Evolutionary conservation across 2,888 invertebrate species (phyloP).

Genomic region (Macroteleia sp.): DNA sequence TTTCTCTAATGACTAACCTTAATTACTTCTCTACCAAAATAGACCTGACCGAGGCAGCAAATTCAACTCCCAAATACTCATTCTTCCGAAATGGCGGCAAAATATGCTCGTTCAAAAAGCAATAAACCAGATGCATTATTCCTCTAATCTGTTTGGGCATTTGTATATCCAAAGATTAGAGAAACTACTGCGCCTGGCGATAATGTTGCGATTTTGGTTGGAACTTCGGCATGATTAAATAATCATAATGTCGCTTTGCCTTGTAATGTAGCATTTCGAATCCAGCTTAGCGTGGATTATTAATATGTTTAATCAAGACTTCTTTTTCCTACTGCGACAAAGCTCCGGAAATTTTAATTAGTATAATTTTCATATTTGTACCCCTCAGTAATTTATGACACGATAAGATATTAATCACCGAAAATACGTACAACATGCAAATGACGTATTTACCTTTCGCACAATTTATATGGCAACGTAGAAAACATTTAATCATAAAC

Average conservation of each 20-base stretch:
- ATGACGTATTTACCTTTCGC: constrained; percentile 15
- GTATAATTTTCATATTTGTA: constrained; percentile 9
- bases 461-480: constrained; percentile 9
- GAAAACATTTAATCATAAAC: constrained; percentile 9
- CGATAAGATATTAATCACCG: constrained; percentile 17
- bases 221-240: constrained; percentile 21
- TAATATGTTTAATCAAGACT: constrained; percentile 18
- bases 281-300: constrained; percentile 17
- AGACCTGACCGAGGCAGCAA: too few species aligned
- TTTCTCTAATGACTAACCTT: constrained; percentile 1
- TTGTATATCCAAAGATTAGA: constrained; percentile 30
- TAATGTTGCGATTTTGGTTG: constrained; percentile 10
- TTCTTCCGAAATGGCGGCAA: neutral
- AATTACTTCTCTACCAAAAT: constrained; percentile 2
- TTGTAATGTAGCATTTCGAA: neutral
- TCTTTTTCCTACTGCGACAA: neutral
- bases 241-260: constrained; percentile 7
- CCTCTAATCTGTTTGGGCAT: constrained; percentile 27
- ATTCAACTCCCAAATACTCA: too few species aligned
- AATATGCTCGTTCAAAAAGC: constrained; percentile 27
- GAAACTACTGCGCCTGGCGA: constrained; percentile 7
- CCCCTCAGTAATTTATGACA: neutral
- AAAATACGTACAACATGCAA: constrained; percentile 9
- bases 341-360: constrained; percentile 17
- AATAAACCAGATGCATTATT: constrained; percentile 20